phyloP scores from a whole-genome alignment of 2,113 vertebrate species.

The Brachirus orientalis region DNA sequence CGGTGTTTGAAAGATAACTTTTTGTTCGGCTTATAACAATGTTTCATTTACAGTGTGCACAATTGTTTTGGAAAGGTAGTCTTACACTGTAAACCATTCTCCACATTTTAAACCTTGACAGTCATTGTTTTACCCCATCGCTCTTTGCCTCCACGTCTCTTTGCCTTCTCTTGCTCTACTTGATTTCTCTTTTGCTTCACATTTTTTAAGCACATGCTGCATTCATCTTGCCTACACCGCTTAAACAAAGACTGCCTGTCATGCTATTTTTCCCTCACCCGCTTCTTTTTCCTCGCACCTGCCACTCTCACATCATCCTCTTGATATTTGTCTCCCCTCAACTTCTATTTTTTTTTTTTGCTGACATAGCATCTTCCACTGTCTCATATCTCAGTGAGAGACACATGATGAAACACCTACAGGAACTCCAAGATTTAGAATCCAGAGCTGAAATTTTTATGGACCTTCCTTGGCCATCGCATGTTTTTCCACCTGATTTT shows the following conservation, averaged over 20 bases:
- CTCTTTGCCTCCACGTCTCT: constrained; percentile 9
- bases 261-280: constrained; percentile 36
- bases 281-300: constrained; percentile 36
- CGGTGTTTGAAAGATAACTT: constrained; percentile 31
- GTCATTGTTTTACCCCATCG: constrained; percentile 48
- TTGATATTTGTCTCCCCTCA: constrained; percentile 60
- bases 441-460: neutral
- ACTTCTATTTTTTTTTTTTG: too few species aligned
- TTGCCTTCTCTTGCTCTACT: neutral
- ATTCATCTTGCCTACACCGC: constrained; percentile 63
- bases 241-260: constrained; percentile 50
- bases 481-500: neutral
- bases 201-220: constrained; percentile 39
- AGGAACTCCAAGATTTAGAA: neutral
- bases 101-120: constrained; percentile 67
- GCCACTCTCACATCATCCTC: constrained; percentile 53
- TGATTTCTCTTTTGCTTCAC: constrained; percentile 40
- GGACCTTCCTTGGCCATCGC: neutral
- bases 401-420: constrained; percentile 21
- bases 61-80: constrained; percentile 63
- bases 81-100: constrained; percentile 47
- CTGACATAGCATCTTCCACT: constrained; percentile 43
- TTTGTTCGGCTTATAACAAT: constrained; percentile 44
- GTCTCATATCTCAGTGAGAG: constrained; percentile 20
- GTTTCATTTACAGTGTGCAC: constrained; percentile 16